These are phyloP conservation scores for Rhinatrema bivittatum DNA, from an alignment of 2,797 vertebrate species.

Conservation along the genomic window DNA sequence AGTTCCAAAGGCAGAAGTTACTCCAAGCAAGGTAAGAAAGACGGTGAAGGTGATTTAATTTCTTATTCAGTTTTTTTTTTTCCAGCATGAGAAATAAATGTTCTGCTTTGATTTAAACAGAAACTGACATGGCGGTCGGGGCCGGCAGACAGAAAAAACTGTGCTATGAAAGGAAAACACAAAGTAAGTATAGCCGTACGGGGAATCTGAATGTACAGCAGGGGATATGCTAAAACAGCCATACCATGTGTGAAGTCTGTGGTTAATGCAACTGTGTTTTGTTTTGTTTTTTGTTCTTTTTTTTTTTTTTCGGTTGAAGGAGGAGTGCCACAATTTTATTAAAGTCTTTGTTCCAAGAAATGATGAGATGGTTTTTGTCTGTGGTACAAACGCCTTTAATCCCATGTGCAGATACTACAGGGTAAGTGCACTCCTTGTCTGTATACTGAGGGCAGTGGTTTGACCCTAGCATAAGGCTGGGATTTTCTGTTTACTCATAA, in stretches of 20 bases:
- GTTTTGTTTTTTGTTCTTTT: not conserved
- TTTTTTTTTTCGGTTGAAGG: slow-evolving; percentile 59
- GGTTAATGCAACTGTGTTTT: not conserved
- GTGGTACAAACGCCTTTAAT: slow-evolving; percentile 96
- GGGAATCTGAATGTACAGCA: too few species aligned
- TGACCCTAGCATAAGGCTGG: too few species aligned
- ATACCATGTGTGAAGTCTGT: not conserved
- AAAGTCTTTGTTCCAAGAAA: slow-evolving; percentile 97
- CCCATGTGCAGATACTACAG: slow-evolving; percentile 97
- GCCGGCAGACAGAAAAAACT: slow-evolving; percentile 86
- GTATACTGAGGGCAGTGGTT: too few species aligned
- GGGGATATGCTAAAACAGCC: too few species aligned
- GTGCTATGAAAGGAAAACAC: slow-evolving; percentile 96
- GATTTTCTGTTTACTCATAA: too few species aligned
- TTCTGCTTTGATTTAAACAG: slow-evolving; percentile 61
- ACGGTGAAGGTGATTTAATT: not conserved
- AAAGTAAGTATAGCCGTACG: slow-evolving; percentile 71
- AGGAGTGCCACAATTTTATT: slow-evolving; percentile 98
- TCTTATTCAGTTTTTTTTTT: not conserved
- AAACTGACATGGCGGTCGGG: slow-evolving; percentile 95
- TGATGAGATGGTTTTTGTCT: slow-evolving; percentile 95
- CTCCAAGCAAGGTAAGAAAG: slow-evolving; percentile 84
- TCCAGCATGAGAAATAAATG: too few species aligned
- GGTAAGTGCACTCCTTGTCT: too few species aligned
- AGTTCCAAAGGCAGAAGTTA: slow-evolving; percentile 89